A percentile compares a stretch with the other conserved stretches of the same genome.
Conservation (phyloP, 2,888 invertebrate genomes). For the Crocallis elinguaria region DNA sequence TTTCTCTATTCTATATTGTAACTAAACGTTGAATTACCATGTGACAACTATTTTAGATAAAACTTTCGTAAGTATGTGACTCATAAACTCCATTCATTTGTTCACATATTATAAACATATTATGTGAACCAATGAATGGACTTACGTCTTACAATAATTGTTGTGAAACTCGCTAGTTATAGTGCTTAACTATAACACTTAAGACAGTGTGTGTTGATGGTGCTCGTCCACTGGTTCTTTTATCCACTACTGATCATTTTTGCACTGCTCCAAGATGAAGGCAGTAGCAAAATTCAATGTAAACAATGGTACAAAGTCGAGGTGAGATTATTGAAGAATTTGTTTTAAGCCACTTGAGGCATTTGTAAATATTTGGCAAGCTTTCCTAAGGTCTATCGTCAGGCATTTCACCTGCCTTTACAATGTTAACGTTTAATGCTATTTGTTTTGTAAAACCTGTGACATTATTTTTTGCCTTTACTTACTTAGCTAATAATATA, state of each 20-base stretch:
- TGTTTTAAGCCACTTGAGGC: slow-evolving; percentile 82
- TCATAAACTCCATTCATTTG: too few species aligned
- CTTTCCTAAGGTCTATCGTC: slow-evolving; percentile 66
- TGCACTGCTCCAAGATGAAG: slow-evolving; percentile 44
- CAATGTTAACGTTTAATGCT: slow-evolving; percentile 65
- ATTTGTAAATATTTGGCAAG: slow-evolving; percentile 81
- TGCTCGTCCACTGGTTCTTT: not conserved
- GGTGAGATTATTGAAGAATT: slow-evolving; percentile 81
- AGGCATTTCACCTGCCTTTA: slow-evolving; percentile 66
- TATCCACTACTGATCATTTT: slow-evolving; percentile 4
- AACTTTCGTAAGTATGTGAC: too few species aligned
- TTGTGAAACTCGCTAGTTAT: too few species aligned
- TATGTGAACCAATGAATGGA: too few species aligned
- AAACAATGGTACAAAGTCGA: slow-evolving; percentile 76
- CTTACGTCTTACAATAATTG: too few species aligned
- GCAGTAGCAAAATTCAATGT: slow-evolving; percentile 74
- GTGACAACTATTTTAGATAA: too few species aligned
- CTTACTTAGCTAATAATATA: not conserved
- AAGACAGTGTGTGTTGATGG: not conserved
- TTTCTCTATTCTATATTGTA: too few species aligned
- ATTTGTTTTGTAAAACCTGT: slow-evolving; percentile 59
- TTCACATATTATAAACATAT: too few species aligned
- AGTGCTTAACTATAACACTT: too few species aligned
- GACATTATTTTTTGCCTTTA: slow-evolving; percentile 13
- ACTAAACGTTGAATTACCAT: too few species aligned